Evolutionary conservation across 2,888 invertebrate genomes (phyloP), one percentile per base, ranked within the genome.

Genomic region (Pyrgus malvae): DNA sequence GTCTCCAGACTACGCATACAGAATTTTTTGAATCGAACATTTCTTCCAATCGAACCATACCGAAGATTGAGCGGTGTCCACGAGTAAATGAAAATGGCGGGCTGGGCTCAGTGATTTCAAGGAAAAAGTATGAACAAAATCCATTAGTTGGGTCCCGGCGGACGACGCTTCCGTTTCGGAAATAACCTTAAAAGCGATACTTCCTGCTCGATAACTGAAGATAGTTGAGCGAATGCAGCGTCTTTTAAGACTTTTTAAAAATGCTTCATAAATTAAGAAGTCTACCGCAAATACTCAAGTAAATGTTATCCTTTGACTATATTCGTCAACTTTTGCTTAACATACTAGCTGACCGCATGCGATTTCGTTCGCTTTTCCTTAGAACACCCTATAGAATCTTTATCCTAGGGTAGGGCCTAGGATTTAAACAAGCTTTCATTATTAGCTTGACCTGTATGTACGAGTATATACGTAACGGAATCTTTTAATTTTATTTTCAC

Each of bases 151-250:
- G 72, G 68, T 83, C 86, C 83, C 85, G 59, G 58, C 68, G 78
- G 82, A 77, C 58, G 68, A 61, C 74, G 70, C 78, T 81, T 79
- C 81, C 85, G 81, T 78, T 84, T 83, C 80, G 86, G 86, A 88
- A 86, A 88, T 88, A 84, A 83, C 80, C 80, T 88, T 87, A 87
- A 86, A 83, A 76, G 79, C 81, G 80, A 86, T 86, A 87, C 84
- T 81, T 83, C 72, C 76, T 67, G 64, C 69, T 68, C 78, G 74
- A 76, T 81, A 82, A 74, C 76, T 76, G 68, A 71, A 72, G 72
- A 73, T 72, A 75, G 68, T 68, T 72, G 68, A 73, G 73, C 74
- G 78, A 78, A 72, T 72, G 69, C 68, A 66, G 65, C 66, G 66
- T 67, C 12, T 27, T 19, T 11, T 29, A 29, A n/a, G 12, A 12